phyloP scores from a whole-genome alignment of 1,140 invertebrate species.

The Samia ricini region DNA sequence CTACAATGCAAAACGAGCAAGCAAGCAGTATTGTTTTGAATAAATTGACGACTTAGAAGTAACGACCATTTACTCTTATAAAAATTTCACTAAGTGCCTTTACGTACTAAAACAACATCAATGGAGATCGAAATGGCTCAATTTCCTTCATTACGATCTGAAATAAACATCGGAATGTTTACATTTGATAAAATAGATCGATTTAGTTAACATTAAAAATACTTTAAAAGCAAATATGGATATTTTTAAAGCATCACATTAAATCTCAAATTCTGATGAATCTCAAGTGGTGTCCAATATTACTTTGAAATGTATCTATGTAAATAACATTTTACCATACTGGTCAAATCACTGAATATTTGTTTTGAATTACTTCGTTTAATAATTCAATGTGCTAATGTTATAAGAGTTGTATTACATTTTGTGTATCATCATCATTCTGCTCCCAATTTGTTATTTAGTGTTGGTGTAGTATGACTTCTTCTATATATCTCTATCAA shows the following conservation, averaged over 20 bases:
- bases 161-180: neutral
- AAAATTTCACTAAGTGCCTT: neutral
- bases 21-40: neutral
- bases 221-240: neutral
- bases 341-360: neutral
- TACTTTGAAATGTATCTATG: neutral
- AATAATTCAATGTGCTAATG: too few relatives aligned
- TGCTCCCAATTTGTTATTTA: too few relatives aligned
- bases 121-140: neutral
- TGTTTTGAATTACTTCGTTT: too few relatives aligned
- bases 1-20: neutral
- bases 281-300: neutral
- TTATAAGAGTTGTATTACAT: too few relatives aligned
- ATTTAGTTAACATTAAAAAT: slow-evolving; percentile 3
- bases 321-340: neutral
- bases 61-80: neutral
- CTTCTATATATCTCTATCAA: too few relatives aligned
- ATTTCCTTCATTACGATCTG: neutral
- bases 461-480: too few relatives aligned
- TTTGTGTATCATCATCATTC: too few relatives aligned
- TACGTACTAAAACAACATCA: neutral
- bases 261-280: neutral
- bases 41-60: neutral
- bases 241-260: neutral
- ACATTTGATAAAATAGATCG: slow-evolving; percentile 6